These are phyloP conservation scores for Pyrrhia umbra DNA, from an alignment of 2,888 invertebrate genomes.

Conservation along the genomic window DNA sequence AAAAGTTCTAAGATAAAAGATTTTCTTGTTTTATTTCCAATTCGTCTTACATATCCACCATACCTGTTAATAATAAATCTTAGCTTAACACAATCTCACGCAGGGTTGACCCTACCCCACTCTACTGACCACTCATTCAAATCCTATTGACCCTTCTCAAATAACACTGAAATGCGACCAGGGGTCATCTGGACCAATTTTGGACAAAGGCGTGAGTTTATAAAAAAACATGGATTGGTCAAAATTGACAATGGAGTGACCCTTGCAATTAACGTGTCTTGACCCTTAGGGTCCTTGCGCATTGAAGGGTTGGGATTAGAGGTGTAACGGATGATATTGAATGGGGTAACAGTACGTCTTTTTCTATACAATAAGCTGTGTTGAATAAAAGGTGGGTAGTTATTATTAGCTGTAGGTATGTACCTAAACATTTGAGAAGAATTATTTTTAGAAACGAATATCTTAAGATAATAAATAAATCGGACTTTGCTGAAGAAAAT, in stretches of 20 bases:
- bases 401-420: constrained; percentile 36
- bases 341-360: constrained; percentile 55
- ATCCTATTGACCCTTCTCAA: constrained; percentile 77
- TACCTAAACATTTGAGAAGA: constrained; percentile 17
- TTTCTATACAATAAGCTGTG: constrained; percentile 58
- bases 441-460: too few relatives aligned
- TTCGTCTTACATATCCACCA: neutral
- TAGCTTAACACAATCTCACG: constrained; percentile 44
- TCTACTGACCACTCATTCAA: constrained; percentile 73
- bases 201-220: constrained; percentile 76
- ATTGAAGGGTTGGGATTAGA: constrained; percentile 78
- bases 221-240: constrained; percentile 83
- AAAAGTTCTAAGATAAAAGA: too few relatives aligned
- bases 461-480: too few relatives aligned
- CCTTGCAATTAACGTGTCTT: constrained; percentile 77
- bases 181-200: constrained; percentile 86
- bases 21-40: neutral
- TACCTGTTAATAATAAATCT: constrained; percentile 8
- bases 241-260: constrained; percentile 77
- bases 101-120: constrained; percentile 64
- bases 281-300: constrained; percentile 73
- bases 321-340: constrained; percentile 71
- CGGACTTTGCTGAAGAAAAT: too few relatives aligned
- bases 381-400: constrained; percentile 36
- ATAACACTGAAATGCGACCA: constrained; percentile 78